These are phyloP conservation scores for Liasis olivaceus DNA, from an alignment of 2,797 vertebrate genomes.

Conservation along the genomic window DNA sequence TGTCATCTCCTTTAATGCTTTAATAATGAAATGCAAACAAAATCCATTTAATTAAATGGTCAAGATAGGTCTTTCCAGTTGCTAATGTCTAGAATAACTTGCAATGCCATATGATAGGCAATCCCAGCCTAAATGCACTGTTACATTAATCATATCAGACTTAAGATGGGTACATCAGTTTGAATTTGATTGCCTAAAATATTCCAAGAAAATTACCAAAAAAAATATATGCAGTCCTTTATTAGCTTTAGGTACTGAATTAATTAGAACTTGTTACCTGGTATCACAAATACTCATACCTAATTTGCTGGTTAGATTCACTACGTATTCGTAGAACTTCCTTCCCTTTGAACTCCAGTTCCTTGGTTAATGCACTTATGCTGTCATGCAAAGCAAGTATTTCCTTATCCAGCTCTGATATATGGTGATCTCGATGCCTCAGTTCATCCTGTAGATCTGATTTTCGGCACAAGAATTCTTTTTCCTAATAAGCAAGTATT, in stretches of 20 bases:
- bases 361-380: constrained; percentile 92
- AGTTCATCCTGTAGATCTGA: constrained; percentile 92
- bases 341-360: constrained; percentile 95
- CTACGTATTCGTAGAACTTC: constrained; percentile 97
- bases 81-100: not conserved
- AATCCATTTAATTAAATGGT: constrained; percentile 10
- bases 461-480: constrained; percentile 87
- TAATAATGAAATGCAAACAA: constrained; percentile 39
- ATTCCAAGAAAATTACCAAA: constrained; percentile 6
- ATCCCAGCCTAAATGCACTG: not conserved
- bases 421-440: constrained; percentile 89
- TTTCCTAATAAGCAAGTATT: constrained; percentile 77
- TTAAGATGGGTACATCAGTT: not conserved
- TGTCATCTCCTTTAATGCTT: constrained; percentile 79
- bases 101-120: not conserved
- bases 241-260: not conserved
- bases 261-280: constrained; percentile 23
- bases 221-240: not conserved
- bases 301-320: constrained; percentile 96
- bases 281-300: constrained; percentile 74
- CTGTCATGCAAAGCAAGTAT: constrained; percentile 94
- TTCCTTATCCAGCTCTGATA: constrained; percentile 92
- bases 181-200: constrained; percentile 10
- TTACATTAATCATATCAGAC: not conserved
- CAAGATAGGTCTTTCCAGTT: constrained; percentile 34